These are phyloP conservation scores for Drosophila lini DNA, from an alignment of 1,140 invertebrate species.

Conservation along the genomic window DNA sequence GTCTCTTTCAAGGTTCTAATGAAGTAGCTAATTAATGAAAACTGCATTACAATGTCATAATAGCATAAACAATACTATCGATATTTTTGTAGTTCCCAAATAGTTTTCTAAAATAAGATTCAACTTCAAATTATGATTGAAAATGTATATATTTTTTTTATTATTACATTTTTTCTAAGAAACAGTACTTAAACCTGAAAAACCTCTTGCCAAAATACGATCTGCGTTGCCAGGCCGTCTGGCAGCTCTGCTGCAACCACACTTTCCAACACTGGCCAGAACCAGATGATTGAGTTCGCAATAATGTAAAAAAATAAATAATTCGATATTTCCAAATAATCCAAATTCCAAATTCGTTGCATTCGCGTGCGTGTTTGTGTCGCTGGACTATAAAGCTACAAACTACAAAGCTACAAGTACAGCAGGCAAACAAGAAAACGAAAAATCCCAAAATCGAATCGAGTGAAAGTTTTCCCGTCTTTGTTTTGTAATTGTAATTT, in stretches of 20 bases:
- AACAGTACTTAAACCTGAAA: not conserved
- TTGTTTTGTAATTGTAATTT: slow-evolving; percentile 76
- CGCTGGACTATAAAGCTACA: slow-evolving; percentile 8
- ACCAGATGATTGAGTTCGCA: slow-evolving; percentile 41
- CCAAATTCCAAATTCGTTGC: slow-evolving; percentile 55
- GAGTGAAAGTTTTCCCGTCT: slow-evolving; percentile 76
- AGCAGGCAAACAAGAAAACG: slow-evolving; percentile 16
- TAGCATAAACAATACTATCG: not conserved
- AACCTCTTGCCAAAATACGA: not conserved
- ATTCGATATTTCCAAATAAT: slow-evolving; percentile 40
- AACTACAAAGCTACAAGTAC: slow-evolving; percentile 12
- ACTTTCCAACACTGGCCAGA: slow-evolving; percentile 11
- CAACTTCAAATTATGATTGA: not conserved
- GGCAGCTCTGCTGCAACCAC: not conserved
- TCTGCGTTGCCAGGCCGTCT: not conserved
- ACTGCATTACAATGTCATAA: no score
- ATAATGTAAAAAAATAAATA: slow-evolving; percentile 40
- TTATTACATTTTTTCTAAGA: not conserved
- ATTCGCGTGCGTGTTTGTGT: slow-evolving; percentile 34
- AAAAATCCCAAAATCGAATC: slow-evolving; percentile 46
- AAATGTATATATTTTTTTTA: no score
- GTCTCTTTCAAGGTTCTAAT: no score
- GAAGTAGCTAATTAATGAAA: no score
- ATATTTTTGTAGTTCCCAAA: not conserved
- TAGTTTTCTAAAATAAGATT: not conserved